Evolutionary conservation across 2,113 vertebrate genomes (phyloP).

Genomic region (Dissostichus mawsoni): DNA sequence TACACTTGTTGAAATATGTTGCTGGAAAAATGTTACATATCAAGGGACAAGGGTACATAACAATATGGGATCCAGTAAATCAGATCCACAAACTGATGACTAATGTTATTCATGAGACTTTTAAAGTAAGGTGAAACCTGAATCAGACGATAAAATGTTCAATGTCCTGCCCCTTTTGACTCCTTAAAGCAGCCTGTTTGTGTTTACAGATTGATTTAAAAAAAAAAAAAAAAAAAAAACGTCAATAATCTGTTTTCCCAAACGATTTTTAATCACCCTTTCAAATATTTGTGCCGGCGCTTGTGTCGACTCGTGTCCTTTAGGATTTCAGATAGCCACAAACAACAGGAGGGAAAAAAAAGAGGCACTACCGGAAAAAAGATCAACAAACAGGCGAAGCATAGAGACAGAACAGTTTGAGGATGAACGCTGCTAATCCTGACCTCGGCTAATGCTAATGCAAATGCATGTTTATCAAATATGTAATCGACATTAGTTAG

Average conservation of each 20-base stretch:
- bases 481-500: slow-evolving; percentile 83
- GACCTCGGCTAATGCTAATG: slow-evolving; percentile 84
- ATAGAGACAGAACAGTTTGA: slow-evolving; percentile 82
- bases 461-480: slow-evolving; percentile 85
- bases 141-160: slow-evolving; percentile 24
- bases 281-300: slow-evolving; percentile 82
- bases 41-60: slow-evolving; percentile 36
- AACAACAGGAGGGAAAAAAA: slow-evolving; percentile 68
- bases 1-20: slow-evolving; percentile 28
- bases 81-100: slow-evolving; percentile 5
- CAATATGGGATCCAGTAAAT: slow-evolving; percentile 14
- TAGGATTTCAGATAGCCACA: slow-evolving; percentile 82
- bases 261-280: slow-evolving; percentile 84
- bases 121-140: slow-evolving; percentile 14
- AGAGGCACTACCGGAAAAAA: slow-evolving; percentile 59
- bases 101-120: slow-evolving; percentile 2
- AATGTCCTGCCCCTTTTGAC: slow-evolving; percentile 66
- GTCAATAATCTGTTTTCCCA: slow-evolving; percentile 84
- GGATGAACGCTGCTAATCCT: slow-evolving; percentile 83
- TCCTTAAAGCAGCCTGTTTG: slow-evolving; percentile 71
- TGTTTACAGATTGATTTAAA: slow-evolving; percentile 76
- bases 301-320: slow-evolving; percentile 75
- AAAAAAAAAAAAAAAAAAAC: slow-evolving; percentile 53
- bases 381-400: slow-evolving; percentile 82
- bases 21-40: slow-evolving; percentile 54